A percentile compares a stretch with the other conserved stretches of the same genome.
These are phyloP conservation scores for Tadarida brasiliensis DNA, from an alignment of 2,797 vertebrate genomes.

Conservation along the genomic window DNA sequence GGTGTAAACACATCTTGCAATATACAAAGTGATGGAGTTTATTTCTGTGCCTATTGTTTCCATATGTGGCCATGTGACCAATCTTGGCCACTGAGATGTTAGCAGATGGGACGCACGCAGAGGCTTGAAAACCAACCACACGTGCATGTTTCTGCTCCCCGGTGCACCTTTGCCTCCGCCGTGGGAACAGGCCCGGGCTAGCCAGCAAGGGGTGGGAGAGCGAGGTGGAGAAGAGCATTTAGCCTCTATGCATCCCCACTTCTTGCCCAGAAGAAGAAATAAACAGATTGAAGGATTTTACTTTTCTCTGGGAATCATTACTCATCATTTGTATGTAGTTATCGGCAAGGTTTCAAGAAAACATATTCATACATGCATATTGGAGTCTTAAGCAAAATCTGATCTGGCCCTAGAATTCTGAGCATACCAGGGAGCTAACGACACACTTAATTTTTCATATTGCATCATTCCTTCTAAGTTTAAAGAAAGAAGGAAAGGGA, in stretches of 20 bases:
- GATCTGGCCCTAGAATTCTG: conserved; percentile 28
- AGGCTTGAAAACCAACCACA: neutral
- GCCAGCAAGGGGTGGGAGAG: neutral
- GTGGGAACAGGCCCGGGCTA: neutral
- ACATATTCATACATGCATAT: neutral
- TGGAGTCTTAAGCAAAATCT: conserved; percentile 25
- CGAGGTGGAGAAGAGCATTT: neutral
- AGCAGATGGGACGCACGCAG: neutral
- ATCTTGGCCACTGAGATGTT: neutral
- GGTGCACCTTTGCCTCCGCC: neutral
- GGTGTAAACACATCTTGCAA: neutral
- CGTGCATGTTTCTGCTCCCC: neutral
- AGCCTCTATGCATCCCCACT: conserved; percentile 15
- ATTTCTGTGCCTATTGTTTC: neutral
- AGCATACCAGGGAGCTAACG: neutral
- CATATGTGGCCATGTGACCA: neutral
- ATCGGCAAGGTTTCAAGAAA: conserved; percentile 47
- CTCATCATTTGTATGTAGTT: conserved; percentile 53
- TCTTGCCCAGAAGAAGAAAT: conserved; percentile 56
- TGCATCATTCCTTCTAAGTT: conserved; percentile 9
- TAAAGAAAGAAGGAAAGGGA: conserved; percentile 16
- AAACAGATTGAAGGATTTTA: conserved; percentile 44
- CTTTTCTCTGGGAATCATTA: conserved; percentile 43
- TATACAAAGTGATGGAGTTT: neutral
- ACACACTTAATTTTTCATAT: conserved; percentile 43